A percentile compares a stretch with the other conserved stretches of the same genome.
phyloP scores from a whole-genome alignment of 1,140 invertebrate genomes.

The Copidosoma floridanum region DNA sequence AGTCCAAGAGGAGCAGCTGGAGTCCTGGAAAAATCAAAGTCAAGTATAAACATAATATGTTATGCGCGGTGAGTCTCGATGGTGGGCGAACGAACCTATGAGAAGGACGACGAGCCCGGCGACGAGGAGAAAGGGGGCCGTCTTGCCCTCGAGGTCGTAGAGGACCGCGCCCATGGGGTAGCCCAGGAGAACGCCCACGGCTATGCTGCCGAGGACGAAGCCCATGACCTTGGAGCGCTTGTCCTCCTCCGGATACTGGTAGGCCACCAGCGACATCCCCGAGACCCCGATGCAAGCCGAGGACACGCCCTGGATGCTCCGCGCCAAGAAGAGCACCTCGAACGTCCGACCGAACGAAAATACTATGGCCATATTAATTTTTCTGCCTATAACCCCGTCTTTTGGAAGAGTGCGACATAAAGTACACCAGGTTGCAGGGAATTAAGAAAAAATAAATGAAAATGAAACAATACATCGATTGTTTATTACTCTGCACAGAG shows the following conservation, averaged over 20 bases:
- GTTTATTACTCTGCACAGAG: too few species aligned
- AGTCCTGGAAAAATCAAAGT: constrained; percentile 30
- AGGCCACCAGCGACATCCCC: constrained; percentile 67
- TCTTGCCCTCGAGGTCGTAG: constrained; percentile 74
- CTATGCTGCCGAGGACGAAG: constrained; percentile 75
- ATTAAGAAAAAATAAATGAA: too few species aligned
- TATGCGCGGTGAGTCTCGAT: too few species aligned
- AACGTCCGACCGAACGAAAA: constrained; percentile 82
- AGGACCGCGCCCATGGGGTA: constrained; percentile 77
- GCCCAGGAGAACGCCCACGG: constrained; percentile 74
- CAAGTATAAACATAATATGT: too few species aligned
- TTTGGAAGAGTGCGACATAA: too few species aligned
- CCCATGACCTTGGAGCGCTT: constrained; percentile 72
- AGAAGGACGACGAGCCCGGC: constrained; percentile 62
- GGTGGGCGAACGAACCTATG: constrained; percentile 56
- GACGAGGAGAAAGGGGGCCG: constrained; percentile 71
- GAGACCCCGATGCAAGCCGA: constrained; percentile 79
- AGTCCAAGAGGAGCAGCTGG: constrained; percentile 35
- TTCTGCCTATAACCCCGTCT: too few species aligned
- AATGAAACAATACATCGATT: too few species aligned
- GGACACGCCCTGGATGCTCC: constrained; percentile 82
- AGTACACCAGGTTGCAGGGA: too few species aligned
- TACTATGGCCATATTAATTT: too few species aligned
- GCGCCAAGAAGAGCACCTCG: constrained; percentile 70
- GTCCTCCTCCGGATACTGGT: constrained; percentile 59